Base-by-base conservation (phyloP, 2,888 invertebrate genomes). In the Rutpela maculata region DNA sequence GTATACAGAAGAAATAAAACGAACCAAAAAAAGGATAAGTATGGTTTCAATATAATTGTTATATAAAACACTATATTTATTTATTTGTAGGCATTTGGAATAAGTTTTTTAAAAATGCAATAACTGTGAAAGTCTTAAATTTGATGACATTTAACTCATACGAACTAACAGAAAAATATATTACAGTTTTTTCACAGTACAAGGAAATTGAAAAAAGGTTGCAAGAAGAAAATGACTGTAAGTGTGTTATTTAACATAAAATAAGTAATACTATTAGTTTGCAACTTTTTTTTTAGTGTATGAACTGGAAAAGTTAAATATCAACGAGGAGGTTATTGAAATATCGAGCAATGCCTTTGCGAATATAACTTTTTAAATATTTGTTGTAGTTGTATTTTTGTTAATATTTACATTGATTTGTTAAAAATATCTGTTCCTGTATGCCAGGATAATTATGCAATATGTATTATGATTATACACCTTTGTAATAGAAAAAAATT, bases 161-260 rank as follows among this genome's bases (percentile, higher is more conserved):
- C 65, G 86, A 87, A 74, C 72, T 84, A 12, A 84, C 84, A 12
- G 85, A 85, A 71, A 87, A 86, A 82, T 85, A 84, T 80, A 80
- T 85, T 31, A 81, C 81, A 43, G 85, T 83, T 26, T 84, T 83
- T 79, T 83, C 86, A 1, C 84, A 85, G 77, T 87, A 84, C 72
- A 87, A 86, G 78, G 84, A 84, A 80, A 82, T 86, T 57, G 81
- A 86, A 67, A 82, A 82, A 70, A 73, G 72, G 17, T 78, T 87
- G 15, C 73, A 81, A 55, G 81, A 80, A 56, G 57, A 77, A 55
- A 74, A 74, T 22, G 55, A 17, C 17, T 78, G 84, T 84, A 78
- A 77, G 82, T 81, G 82, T 81, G 68, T 65, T 63, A 1, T 4
- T 17, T 9, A 7, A 11, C 26, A 35, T 11, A 35, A 4, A 43